phyloP scores from a whole-genome alignment of 53 echinoderm and acorn worm genomes.

The Temnopleurus reevesii region DNA sequence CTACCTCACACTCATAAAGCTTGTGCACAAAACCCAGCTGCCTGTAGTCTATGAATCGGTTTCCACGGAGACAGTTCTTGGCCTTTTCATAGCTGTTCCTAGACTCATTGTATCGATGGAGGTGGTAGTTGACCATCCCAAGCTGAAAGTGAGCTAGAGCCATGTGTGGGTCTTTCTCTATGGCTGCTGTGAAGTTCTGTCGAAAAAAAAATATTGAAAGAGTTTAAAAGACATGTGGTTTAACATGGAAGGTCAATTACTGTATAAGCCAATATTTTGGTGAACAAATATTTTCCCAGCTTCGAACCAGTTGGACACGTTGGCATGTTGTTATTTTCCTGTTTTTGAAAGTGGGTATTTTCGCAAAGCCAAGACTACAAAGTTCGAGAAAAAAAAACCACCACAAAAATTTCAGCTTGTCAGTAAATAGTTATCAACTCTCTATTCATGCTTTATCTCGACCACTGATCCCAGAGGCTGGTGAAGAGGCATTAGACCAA shows the following conservation, averaged over 20 bases:
- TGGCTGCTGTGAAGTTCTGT: constrained; percentile 70
- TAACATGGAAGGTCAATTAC: not conserved
- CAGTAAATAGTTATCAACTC: too few species aligned
- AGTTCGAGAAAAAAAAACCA: too few species aligned
- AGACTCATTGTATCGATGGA: constrained; percentile 68
- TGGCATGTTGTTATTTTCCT: not conserved
- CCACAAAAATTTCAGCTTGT: too few species aligned
- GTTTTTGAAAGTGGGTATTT: not conserved
- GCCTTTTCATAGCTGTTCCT: constrained; percentile 75
- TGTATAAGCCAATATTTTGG: too few species aligned
- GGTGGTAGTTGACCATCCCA: constrained; percentile 66
- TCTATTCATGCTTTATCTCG: too few species aligned
- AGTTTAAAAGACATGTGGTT: not conserved
- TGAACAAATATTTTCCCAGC: too few species aligned
- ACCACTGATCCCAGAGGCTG: too few species aligned
- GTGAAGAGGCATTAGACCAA: too few species aligned
- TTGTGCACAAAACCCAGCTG: constrained; percentile 86
- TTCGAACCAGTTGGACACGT: not conserved
- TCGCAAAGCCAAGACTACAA: too few species aligned
- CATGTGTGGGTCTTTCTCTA: constrained; percentile 87
- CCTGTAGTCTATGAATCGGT: constrained; percentile 93
- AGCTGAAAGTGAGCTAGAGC: constrained; percentile 90
- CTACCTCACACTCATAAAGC: constrained; percentile 93
- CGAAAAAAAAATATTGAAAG: not conserved
- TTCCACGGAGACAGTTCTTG: constrained; percentile 74